A percentile compares a stretch with the other conserved stretches of the same genome.
Evolutionary conservation across 2,113 vertebrate genomes (phyloP).

Genomic region (Platycercus adscitus): DNA sequence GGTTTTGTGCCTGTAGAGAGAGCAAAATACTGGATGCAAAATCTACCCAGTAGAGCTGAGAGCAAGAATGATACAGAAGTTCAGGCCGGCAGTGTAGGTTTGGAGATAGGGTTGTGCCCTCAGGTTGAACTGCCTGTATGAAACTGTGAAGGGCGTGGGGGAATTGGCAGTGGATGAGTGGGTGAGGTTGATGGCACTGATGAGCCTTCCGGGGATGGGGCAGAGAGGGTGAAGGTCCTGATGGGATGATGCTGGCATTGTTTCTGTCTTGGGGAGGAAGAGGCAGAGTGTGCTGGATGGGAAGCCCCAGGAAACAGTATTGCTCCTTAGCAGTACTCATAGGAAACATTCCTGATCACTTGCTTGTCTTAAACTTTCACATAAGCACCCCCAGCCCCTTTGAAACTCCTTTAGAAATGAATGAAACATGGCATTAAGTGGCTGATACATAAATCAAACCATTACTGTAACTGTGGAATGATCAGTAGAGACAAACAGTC

Average conservation of each 20-base stretch:
- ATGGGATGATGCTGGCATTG: fast-evolving
- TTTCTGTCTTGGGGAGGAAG: background rate
- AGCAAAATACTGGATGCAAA: conserved; percentile 46
- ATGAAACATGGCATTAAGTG: conserved; percentile 44
- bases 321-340: background rate
- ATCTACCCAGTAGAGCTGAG: conserved; percentile 36
- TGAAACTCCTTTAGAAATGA: conserved; percentile 52
- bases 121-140: background rate
- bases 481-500: conserved; percentile 69
- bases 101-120: background rate
- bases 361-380: background rate
- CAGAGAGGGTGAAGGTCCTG: background rate
- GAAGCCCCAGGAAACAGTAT: background rate
- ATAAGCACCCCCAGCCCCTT: background rate
- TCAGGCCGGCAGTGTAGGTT: background rate
- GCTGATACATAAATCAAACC: conserved; percentile 62
- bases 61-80: conserved; percentile 23
- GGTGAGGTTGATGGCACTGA: background rate
- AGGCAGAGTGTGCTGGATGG: background rate
- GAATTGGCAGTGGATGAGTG: fast-evolving
- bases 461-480: conserved; percentile 67
- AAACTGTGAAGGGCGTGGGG: background rate
- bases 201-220: fast-evolving
- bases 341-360: conserved; percentile 1
- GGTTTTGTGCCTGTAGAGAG: conserved; percentile 39